Evolutionary conservation across 2,888 invertebrate genomes (phyloP).

Genomic region (Erebia epiphron): DNA sequence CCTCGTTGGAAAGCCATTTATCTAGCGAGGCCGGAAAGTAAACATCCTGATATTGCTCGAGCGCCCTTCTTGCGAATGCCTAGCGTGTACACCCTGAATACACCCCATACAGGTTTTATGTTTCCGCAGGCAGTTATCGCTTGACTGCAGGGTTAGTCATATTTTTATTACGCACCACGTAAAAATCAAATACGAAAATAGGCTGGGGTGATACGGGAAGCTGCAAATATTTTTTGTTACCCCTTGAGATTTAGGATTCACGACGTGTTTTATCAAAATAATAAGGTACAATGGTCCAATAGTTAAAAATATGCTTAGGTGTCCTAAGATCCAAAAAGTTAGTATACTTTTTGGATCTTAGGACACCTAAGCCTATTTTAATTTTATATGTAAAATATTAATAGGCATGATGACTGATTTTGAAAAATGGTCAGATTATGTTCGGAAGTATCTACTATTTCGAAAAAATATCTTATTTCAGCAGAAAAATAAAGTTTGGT

Average conservation of each 20-base stretch:
- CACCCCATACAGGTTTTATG: constrained; percentile 60
- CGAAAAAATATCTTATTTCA: too few species aligned
- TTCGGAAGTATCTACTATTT: too few species aligned
- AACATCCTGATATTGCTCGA: constrained; percentile 57
- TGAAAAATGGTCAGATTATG: too few species aligned
- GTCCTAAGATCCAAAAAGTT: too few species aligned
- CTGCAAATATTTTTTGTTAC: constrained; percentile 11
- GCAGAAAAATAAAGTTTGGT: too few species aligned
- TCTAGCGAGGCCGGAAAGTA: constrained; percentile 59
- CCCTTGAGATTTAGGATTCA: not conserved
- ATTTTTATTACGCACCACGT: constrained; percentile 72
- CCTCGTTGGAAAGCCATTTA: constrained; percentile 54
- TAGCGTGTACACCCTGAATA: constrained; percentile 54
- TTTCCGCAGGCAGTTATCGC: constrained; percentile 69
- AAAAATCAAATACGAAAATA: constrained; percentile 64
- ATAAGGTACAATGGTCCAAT: not conserved
- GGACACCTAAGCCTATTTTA: too few species aligned
- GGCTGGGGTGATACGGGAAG: constrained; percentile 15
- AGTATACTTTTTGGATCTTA: too few species aligned
- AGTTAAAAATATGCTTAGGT: too few species aligned
- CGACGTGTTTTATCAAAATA: not conserved
- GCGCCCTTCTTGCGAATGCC: constrained; percentile 53
- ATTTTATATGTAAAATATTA: too few species aligned
- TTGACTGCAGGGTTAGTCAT: constrained; percentile 67
- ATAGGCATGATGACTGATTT: too few species aligned